Base-by-base conservation (phyloP, 2,797 vertebrate species). In the Gambelia wislizenii region DNA sequence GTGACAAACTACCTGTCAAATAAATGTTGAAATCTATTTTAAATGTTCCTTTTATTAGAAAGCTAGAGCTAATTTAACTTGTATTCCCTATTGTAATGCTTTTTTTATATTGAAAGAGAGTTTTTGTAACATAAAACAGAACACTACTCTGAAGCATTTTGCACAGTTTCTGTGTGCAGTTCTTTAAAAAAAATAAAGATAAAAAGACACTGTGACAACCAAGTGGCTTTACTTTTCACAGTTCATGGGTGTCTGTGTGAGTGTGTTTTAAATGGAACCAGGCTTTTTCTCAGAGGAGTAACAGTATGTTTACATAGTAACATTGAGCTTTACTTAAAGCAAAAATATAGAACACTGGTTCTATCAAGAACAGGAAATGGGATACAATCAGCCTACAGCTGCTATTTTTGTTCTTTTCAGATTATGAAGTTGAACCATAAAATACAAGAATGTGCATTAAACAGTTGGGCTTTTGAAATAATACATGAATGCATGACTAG, bases 61-160 rank as follows among this genome's bases (percentile, higher is more conserved):
- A 93, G 93, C 36, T 94, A 91, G 95, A 97, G 95, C 95, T 97
- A 95, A 96, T 96, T 96, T 95, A 97, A 96, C 96, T 95, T 86
- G 93, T 96, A 96, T 94, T 92, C 93, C 91, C 92, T 95, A 95
- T 91, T 87, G 84, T 94, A 93, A 95, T 93, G 91, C 92, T 96
- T 95, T 67, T n/a, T 97, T 97, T 97, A 97, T 97, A 97, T 93
- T 89, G 93, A 94, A 95, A 96, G 90, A 90, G 77, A 94, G 44
- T 91, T 96, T 94, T 95, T 95, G 96, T 97, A 96, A 97, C 95
- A 96, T 95, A 96, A 97, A 96, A 84, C 92, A 94, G 92, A 96
- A 95, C 93, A 88, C 92, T 93, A 94, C 93, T 93, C 94, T 91
- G 69, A 93, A 94, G 87, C 90, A 91, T 92, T 96, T 94, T 94